phyloP scores from a whole-genome alignment of 1,140 invertebrate genomes.

The Atopsyche davidsoni region DNA sequence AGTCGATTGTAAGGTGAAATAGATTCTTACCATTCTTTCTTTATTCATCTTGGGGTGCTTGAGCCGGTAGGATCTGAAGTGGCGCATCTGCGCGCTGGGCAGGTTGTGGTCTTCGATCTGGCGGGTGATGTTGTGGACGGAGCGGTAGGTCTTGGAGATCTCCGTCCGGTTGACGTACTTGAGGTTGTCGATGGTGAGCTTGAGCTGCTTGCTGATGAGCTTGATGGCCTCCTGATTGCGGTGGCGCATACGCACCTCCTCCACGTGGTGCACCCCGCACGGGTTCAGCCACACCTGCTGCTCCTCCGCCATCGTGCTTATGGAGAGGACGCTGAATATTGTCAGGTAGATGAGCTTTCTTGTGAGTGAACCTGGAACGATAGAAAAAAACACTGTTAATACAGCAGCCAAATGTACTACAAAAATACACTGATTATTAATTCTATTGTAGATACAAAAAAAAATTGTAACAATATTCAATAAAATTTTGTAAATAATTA shows the following conservation, averaged over 20 bases:
- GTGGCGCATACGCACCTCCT: neutral
- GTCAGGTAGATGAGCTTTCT: conserved; percentile 2
- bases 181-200: neutral
- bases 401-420: too few relatives aligned
- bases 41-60: neutral
- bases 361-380: conserved; percentile 9
- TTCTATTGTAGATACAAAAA: too few relatives aligned
- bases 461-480: too few relatives aligned
- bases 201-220: conserved; percentile 1
- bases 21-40: conserved; percentile 7
- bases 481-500: too few relatives aligned
- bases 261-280: conserved; percentile 4
- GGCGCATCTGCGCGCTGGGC: neutral
- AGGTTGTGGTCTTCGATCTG: conserved; percentile 1
- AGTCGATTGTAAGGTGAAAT: too few relatives aligned
- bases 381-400: neutral
- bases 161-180: conserved; percentile 1
- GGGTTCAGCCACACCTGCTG: conserved; percentile 8
- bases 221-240: neutral
- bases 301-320: neutral
- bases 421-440: too few relatives aligned
- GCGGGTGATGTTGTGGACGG: conserved; percentile 7
- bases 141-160: neutral
- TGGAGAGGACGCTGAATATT: neutral
- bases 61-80: neutral